Evolutionary conservation across 2,797 vertebrate species (phyloP).

Genomic region (Falco peregrinus): DNA sequence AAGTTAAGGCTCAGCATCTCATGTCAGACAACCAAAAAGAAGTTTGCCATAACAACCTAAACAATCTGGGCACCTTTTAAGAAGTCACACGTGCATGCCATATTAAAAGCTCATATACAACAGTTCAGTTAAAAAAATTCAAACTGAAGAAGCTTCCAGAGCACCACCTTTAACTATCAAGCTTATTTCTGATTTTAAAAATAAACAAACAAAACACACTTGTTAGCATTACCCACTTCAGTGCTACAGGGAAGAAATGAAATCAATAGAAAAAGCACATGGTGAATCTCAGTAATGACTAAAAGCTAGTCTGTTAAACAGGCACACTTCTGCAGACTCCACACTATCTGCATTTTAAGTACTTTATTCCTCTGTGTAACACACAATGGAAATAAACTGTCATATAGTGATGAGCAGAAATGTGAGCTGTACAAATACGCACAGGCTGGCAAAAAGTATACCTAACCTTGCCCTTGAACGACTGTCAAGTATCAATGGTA

Average conservation of each 20-base stretch:
- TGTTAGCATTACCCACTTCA: background rate
- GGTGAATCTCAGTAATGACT: background rate
- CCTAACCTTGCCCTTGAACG: background rate
- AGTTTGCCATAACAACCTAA: background rate
- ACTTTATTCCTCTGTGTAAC: background rate
- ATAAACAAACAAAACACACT: background rate
- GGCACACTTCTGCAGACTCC: background rate
- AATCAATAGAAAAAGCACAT: background rate
- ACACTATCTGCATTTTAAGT: background rate
- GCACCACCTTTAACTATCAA: background rate
- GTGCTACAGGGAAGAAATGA: background rate
- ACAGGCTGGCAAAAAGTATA: background rate
- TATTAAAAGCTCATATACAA: background rate
- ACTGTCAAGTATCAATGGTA: background rate
- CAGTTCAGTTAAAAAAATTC: background rate
- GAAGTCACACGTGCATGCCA: background rate
- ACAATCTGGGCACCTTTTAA: background rate
- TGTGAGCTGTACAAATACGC: background rate
- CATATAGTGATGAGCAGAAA: background rate
- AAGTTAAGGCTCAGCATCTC: background rate
- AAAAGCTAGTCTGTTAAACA: background rate
- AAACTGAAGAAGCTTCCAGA: background rate
- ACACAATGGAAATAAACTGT: background rate
- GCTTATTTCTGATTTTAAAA: background rate
- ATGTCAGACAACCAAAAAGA: background rate